Evolutionary conservation across 1,140 invertebrate genomes (phyloP).

Genomic region (Apis florea): DNA sequence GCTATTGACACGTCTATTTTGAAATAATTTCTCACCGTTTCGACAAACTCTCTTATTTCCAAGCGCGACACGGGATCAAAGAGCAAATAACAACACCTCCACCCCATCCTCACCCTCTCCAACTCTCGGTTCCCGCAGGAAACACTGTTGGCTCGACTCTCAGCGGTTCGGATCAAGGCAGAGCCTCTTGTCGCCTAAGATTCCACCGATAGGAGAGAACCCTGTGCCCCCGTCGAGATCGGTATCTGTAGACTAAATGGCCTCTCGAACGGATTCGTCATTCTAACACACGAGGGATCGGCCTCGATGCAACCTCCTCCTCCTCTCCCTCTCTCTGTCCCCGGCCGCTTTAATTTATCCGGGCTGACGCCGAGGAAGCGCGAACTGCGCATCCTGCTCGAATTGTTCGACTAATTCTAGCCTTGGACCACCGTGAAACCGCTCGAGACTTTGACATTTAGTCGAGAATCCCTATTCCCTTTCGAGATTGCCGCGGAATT

Average conservation of each 20-base stretch:
- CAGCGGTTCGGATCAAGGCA: constrained; percentile 40
- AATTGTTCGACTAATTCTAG: constrained; percentile 51
- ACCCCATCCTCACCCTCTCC: background rate
- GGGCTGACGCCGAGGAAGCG: constrained; percentile 59
- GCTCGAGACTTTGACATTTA: constrained; percentile 23
- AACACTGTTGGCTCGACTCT: background rate
- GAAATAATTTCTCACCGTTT: too few species aligned
- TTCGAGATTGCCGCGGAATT: background rate
- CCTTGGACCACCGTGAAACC: constrained; percentile 51
- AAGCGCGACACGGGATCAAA: background rate
- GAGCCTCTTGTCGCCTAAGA: constrained; percentile 50
- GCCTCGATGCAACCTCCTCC: constrained; percentile 31
- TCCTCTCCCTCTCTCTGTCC: constrained; percentile 26
- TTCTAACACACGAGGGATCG: constrained; percentile 74
- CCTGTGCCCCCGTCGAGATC: constrained; percentile 72
- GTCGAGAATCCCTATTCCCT: background rate
- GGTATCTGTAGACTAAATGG: constrained; percentile 76
- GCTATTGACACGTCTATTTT: too few species aligned
- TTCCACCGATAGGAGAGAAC: constrained; percentile 64
- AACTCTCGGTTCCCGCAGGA: background rate
- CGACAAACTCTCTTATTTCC: background rate
- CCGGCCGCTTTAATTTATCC: constrained; percentile 76
- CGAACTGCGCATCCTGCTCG: constrained; percentile 33
- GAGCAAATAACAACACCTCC: constrained; percentile 1
- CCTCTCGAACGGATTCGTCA: constrained; percentile 74